phyloP scores from a whole-genome alignment of 2,797 vertebrate species.

The Enteromius viviparus region DNA sequence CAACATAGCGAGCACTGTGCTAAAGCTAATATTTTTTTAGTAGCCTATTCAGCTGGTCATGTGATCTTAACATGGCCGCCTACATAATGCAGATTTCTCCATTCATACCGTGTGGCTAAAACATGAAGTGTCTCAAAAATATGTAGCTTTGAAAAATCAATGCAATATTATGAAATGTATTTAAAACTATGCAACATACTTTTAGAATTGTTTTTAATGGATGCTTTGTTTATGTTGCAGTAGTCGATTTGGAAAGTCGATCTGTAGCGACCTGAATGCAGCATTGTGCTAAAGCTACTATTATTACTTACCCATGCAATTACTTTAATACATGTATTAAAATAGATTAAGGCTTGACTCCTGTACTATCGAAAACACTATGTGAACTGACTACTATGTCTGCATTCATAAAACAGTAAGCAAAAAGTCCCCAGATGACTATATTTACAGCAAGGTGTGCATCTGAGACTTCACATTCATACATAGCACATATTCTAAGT shows the following conservation, averaged over 20 bases:
- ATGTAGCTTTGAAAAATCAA: conserved; percentile 52
- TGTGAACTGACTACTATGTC: background rate
- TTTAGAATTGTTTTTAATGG: background rate
- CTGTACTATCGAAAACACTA: background rate
- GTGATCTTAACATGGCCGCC: background rate
- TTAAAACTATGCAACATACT: background rate
- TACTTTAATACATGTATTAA: background rate
- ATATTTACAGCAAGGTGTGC: background rate
- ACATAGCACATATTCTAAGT: background rate
- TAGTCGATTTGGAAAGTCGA: background rate
- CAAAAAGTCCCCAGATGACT: background rate
- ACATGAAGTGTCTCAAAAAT: conserved; percentile 61
- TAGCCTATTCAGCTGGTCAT: background rate
- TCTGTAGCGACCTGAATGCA: too few species aligned
- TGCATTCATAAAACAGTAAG: background rate
- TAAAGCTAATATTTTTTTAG: background rate
- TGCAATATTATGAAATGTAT: conserved; percentile 19
- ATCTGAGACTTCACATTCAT: background rate
- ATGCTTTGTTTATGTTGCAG: background rate
- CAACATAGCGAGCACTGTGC: background rate
- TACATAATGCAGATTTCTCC: conserved; percentile 39
- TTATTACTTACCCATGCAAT: background rate
- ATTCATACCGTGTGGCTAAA: conserved; percentile 57
- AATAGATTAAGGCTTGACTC: background rate
- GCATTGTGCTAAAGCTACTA: background rate